Evolutionary conservation across 2,797 vertebrate species (phyloP).

Genomic region (Argyrosomus regius): DNA sequence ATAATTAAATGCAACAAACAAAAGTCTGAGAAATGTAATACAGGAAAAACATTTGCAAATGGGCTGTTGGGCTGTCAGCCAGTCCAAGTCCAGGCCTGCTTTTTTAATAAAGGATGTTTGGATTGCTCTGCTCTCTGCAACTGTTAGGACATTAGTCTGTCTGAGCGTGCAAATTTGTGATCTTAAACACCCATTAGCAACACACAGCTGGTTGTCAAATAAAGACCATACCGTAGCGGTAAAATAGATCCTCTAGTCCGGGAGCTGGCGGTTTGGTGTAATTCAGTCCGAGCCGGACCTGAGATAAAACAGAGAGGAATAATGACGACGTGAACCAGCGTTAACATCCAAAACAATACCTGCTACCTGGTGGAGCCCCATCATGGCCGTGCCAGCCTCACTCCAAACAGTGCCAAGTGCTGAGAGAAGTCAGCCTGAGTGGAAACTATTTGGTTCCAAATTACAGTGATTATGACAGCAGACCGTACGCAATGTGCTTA

Average conservation of each 20-base stretch:
- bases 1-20: conserved; percentile 65
- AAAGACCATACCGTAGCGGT: conserved; percentile 76
- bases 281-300: conserved; percentile 84
- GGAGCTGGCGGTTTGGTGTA: conserved; percentile 82
- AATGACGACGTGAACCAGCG: conserved; percentile 41
- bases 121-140: conserved; percentile 41
- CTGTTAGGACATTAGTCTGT: conserved; percentile 52
- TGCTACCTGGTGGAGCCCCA: conserved; percentile 50
- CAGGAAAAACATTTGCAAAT: conserved; percentile 64
- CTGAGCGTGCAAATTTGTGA: conserved; percentile 62
- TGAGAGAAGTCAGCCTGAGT: conserved; percentile 60
- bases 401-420: conserved; percentile 36
- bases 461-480: conserved; percentile 68
- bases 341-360: conserved; percentile 43
- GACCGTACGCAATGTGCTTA: conserved; percentile 38
- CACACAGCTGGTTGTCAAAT: conserved; percentile 53
- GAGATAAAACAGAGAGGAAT: conserved; percentile 59
- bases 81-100: conserved; percentile 50
- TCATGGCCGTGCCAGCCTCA: conserved; percentile 38
- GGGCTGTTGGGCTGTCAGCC: conserved; percentile 49
- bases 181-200: conserved; percentile 60
- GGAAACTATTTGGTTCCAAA: conserved; percentile 78
- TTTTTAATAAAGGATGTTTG: conserved; percentile 67
- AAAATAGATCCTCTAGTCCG: conserved; percentile 87
- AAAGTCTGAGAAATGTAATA: conserved; percentile 60